Evolutionary conservation across 2,113 vertebrate genomes (phyloP), one percentile per base, ranked within the genome.

Genomic region (Archocentrus centrarchus): DNA sequence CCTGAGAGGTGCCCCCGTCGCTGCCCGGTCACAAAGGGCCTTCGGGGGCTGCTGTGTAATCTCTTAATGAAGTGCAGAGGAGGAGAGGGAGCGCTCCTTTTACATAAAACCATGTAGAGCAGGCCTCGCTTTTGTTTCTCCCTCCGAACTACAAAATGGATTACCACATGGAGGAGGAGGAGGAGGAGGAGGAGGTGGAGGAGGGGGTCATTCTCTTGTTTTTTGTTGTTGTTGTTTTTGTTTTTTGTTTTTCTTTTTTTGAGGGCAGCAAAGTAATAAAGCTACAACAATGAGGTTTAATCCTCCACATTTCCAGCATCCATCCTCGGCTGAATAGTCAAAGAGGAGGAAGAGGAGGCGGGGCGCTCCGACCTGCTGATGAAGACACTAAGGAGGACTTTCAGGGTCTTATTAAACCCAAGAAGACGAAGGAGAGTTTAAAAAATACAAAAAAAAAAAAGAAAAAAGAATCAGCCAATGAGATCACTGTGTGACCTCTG

Each of bases 21-120:
- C 86, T 89, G 90, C 92, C 92, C 62, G 84, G 96, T 97, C 97
- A 97, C 97, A 98, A 97, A 97, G 97, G 96, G 95, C 95, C 92
- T 92, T 90, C 93, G 95, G 96, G 96, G 59, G 70, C 94, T 96
- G 96, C 95, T 95, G 95, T 97, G 97, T 99, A 99, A 99, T 99
- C 97, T 98, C 97, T 96, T 98, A 98, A 99, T 99, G 98, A 99
- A 98, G 96, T 98, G 98, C 97, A 96, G 95, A 95, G 96, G 96
- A 96, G 94, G 95, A 96, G 95, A 96, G 85, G 95, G 93, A 96
- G 96, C 95, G 96, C 96, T 98, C 97, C 96, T 97, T 97, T 98
- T 97, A 97, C 97, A 92, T 91, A 97, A 96, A 97, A 70, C 96
- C 96, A 96, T 98, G 97, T 97, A 96, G 96, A 96, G 96, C 96